These are phyloP conservation scores for Tetrao urogallus DNA, from an alignment of 2,113 vertebrate genomes.

Conservation along the genomic window DNA sequence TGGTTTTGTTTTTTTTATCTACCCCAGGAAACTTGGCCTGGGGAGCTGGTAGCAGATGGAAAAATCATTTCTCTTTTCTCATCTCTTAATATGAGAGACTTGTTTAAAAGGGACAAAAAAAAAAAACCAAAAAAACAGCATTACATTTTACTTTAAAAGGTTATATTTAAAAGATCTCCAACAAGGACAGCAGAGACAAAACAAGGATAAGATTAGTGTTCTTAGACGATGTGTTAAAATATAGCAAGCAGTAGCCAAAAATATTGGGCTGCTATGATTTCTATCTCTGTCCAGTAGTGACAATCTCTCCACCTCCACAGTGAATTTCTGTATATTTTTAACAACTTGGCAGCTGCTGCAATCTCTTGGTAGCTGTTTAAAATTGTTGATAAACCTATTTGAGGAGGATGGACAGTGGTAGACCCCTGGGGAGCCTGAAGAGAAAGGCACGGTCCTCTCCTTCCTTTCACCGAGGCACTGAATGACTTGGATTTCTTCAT, in stretches of 20 bases:
- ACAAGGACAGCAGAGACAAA: neutral
- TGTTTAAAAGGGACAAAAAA: neutral
- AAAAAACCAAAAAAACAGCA: neutral
- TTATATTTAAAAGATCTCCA: neutral
- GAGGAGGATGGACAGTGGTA: neutral
- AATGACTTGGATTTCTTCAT: slow-evolving; percentile 52
- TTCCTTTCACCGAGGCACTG: slow-evolving; percentile 8
- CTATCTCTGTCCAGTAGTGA: slow-evolving; percentile 23
- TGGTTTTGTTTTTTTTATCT: neutral
- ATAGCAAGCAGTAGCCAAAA: slow-evolving; percentile 4
- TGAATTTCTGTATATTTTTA: slow-evolving; percentile 66
- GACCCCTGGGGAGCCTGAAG: neutral
- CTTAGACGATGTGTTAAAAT: slow-evolving; percentile 13
- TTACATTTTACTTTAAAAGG: neutral
- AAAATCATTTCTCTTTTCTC: slow-evolving; percentile 22
- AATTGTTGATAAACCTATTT: slow-evolving; percentile 32
- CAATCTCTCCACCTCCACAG: slow-evolving; percentile 5
- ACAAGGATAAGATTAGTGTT: neutral
- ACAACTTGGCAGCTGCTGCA: slow-evolving; percentile 62
- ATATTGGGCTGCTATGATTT: neutral
- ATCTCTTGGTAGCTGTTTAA: neutral
- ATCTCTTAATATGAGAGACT: neutral
- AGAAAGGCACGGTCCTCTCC: slow-evolving; percentile 30
- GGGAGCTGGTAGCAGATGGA: slow-evolving; percentile 36
- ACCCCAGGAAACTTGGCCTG: slow-evolving; percentile 13